Conservation (phyloP, 1,140 invertebrate genomes). For the Oncopodura yosiiana region DNA sequence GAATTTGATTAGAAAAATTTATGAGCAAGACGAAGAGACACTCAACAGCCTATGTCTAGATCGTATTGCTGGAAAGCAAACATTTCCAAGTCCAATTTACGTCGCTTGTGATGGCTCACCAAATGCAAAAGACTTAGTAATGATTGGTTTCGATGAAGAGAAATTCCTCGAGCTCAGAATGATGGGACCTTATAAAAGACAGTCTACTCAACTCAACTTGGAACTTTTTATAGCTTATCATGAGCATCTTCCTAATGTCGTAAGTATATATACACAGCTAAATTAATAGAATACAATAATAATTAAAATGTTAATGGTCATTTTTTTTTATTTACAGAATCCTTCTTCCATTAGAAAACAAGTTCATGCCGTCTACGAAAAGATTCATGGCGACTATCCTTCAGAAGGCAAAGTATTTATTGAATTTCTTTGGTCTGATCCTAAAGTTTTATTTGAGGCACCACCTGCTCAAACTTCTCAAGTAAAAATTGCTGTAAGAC, state of each 20-base stretch:
- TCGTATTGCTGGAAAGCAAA: conserved; percentile 9
- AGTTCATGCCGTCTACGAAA: conserved; percentile 34
- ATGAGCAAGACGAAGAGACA: conserved; percentile 4
- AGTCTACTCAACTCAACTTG: conserved; percentile 16
- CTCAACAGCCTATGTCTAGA: background rate
- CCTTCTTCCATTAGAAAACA: conserved; percentile 7
- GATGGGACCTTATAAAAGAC: conserved; percentile 20
- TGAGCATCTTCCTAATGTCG: conserved; percentile 7
- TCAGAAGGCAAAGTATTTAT: conserved; percentile 30
- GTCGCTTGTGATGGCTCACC: conserved; percentile 3
- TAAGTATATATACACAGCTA: too few species aligned
- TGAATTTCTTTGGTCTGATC: conserved; percentile 30
- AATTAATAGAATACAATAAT: background rate
- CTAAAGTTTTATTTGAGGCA: conserved; percentile 21
- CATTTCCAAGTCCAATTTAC: conserved; percentile 10
- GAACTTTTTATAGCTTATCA: conserved; percentile 20
- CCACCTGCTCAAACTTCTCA: conserved; percentile 10
- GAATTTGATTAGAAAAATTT: conserved; percentile 15
- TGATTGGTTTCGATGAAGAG: conserved; percentile 19
- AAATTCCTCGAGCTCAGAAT: conserved; percentile 17
- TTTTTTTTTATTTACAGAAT: background rate
- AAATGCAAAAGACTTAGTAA: background rate
- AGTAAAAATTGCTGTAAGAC: conserved; percentile 26
- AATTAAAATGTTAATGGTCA: background rate
- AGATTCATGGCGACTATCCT: conserved; percentile 25